Evolutionary conservation across 1,140 invertebrate genomes (phyloP).

Genomic region (Aphaenogaster ashmeadi): DNA sequence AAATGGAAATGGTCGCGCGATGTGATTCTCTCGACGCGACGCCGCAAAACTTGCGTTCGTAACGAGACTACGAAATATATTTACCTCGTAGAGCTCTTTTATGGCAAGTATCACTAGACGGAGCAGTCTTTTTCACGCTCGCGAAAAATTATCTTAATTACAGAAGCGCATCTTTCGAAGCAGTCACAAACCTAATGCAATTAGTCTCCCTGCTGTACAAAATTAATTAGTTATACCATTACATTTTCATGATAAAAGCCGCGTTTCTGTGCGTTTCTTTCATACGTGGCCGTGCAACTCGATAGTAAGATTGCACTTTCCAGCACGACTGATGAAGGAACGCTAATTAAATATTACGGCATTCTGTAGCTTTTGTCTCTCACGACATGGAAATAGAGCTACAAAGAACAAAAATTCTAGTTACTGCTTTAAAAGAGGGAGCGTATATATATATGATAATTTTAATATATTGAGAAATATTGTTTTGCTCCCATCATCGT

Average conservation of each 20-base stretch:
- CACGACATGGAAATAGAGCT: not conserved
- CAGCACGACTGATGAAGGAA: not conserved
- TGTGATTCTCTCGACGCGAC: constrained; percentile 48
- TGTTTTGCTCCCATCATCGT: constrained; percentile 45
- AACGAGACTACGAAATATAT: constrained; percentile 16
- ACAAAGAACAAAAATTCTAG: constrained; percentile 6
- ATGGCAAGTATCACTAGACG: too few species aligned
- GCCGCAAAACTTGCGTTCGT: constrained; percentile 27
- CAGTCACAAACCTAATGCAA: constrained; percentile 18
- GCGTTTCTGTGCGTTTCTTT: constrained; percentile 30
- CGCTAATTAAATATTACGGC: constrained; percentile 38
- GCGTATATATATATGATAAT: constrained; percentile 37
- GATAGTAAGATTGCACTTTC: constrained; percentile 24
- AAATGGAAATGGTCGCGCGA: constrained; percentile 54
- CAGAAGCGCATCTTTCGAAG: constrained; percentile 21
- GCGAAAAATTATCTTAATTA: constrained; percentile 21
- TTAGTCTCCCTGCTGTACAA: constrained; percentile 3
- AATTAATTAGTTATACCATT: constrained; percentile 53
- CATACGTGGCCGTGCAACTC: not conserved
- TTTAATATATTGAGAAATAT: constrained; percentile 68
- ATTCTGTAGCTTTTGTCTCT: constrained; percentile 12
- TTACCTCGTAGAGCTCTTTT: not conserved
- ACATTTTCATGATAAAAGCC: constrained; percentile 44
- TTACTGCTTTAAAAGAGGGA: constrained; percentile 28
- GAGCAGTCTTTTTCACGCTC: not conserved